Evolutionary conservation across 2,797 vertebrate species (phyloP), one percentile per base, ranked within the genome.

Genomic region (Anniella stebbinsi): DNA sequence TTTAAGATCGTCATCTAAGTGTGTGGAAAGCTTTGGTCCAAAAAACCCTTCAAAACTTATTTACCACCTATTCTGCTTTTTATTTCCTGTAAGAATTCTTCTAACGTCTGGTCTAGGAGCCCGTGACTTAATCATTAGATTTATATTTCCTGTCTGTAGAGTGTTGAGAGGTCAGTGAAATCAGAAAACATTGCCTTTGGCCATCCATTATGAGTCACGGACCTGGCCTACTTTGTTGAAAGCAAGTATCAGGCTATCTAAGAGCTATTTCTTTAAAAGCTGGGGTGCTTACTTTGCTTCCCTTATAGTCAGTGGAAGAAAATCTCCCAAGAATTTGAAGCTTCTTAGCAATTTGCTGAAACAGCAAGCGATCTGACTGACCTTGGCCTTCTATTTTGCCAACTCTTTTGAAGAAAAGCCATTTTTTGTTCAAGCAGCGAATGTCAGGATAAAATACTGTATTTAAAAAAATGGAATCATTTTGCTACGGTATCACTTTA

Each of bases 161-260:
- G 91, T 94, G 94, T 81, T 93, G 93, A 94, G 95, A 95, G 93
- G 95, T 94, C 93, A 94, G 89, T 91, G 75, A 88, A 95, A 95
- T 95, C 89, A 96, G 93, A 95, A 94, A 95, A 81, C 91, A 88
- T 93, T 94, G 94, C 93, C 94, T 96, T 95, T 95, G 92, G 96
- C 96, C 93, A 95, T 95, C 93, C 77, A 90, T 95, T 96, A 93
- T 90, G 91, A 95, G 92, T 94, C 92, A 90, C 41, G 91, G 95
- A 93, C 93, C 85, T 95, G 63, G 63, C 89, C 88, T 92, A 80
- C 91, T 95, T 94, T 93, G 91, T 90, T 95, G 94, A 96, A 96
- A 96, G 92, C 88, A 90, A 38, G 77, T 91, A 92, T 93, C 87
- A 88, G 87, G 86, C 81, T 93, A 81, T 94, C 91, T 93, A 92